A percentile compares a stretch with the other conserved stretches of the same genome.
phyloP scores from a whole-genome alignment of 1,140 invertebrate species.

The Amphibalanus amphitrite region DNA sequence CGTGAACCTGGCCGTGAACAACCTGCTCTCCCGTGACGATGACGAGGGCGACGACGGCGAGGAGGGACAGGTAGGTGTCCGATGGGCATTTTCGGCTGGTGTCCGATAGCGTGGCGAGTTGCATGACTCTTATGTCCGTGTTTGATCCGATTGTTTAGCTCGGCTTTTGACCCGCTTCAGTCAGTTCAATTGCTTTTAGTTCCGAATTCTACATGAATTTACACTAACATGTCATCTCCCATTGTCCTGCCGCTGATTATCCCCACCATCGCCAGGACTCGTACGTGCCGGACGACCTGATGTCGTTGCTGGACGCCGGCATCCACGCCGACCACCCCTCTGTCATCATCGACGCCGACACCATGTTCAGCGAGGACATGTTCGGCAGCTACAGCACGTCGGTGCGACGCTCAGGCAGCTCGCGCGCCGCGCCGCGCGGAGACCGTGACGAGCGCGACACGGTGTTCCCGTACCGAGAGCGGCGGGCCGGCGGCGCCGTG shows the following conservation, averaged over 20 bases:
- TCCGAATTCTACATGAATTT: too few species aligned
- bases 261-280: slow-evolving; percentile 12
- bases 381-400: slow-evolving; percentile 72
- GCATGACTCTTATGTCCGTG: too few species aligned
- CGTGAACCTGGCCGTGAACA: slow-evolving; percentile 98
- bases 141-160: too few species aligned
- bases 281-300: slow-evolving; percentile 84
- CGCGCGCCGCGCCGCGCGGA: neutral
- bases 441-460: slow-evolving; percentile 3
- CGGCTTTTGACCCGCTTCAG: too few species aligned
- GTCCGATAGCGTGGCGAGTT: too few species aligned
- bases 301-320: slow-evolving; percentile 76
- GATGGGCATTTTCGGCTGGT: too few species aligned
- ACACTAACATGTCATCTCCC: too few species aligned
- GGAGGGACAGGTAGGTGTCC: slow-evolving; percentile 25
- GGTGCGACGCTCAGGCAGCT: slow-evolving; percentile 41
- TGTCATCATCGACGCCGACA: slow-evolving; percentile 91
- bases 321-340: slow-evolving; percentile 69
- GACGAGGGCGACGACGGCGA: slow-evolving; percentile 89
- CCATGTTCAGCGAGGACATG: slow-evolving; percentile 96
- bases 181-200: too few species aligned
- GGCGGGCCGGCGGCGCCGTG: neutral
- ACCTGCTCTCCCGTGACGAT: slow-evolving; percentile 91
- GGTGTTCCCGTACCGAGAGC: neutral
- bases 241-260: too few species aligned